These are phyloP conservation scores for Hydractinia echinata DNA, from an alignment of 30 jellyfish, hydroid and myxozoan species.

Conservation along the genomic window DNA sequence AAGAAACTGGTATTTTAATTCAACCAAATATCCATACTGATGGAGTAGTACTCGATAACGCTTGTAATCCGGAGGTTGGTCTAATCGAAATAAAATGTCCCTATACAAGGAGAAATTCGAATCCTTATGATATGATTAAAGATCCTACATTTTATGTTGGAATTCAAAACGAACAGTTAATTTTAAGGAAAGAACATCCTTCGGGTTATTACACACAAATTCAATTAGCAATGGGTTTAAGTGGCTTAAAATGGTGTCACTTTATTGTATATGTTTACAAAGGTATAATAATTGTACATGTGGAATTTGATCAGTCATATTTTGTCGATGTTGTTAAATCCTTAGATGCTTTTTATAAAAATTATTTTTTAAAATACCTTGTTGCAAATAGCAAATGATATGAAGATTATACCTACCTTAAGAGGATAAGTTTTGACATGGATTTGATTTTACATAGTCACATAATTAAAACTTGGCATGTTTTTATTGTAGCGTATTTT, in stretches of 20 bases:
- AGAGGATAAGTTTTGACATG: no score
- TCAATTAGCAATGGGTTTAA: constrained; percentile 47
- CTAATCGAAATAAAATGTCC: constrained; percentile 27
- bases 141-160: constrained; percentile 27
- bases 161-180: constrained; percentile 4
- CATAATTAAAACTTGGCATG: no score
- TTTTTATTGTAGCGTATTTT: no score
- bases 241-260: background rate
- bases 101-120: background rate
- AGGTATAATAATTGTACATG: no score
- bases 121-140: constrained; percentile 6
- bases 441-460: no score
- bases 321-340: no score
- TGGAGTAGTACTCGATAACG: background rate
- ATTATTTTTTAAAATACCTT: no score
- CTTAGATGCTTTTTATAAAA: no score
- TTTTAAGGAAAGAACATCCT: constrained; percentile 30
- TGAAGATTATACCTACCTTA: no score
- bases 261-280: no score
- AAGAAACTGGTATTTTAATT: constrained; percentile 39
- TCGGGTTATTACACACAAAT: constrained; percentile 41
- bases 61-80: background rate
- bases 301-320: no score
- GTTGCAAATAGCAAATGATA: no score
- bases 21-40: constrained; percentile 5